Evolutionary conservation across 2,888 invertebrate species (phyloP).

Genomic region (Eutolmus rufibarbis): DNA sequence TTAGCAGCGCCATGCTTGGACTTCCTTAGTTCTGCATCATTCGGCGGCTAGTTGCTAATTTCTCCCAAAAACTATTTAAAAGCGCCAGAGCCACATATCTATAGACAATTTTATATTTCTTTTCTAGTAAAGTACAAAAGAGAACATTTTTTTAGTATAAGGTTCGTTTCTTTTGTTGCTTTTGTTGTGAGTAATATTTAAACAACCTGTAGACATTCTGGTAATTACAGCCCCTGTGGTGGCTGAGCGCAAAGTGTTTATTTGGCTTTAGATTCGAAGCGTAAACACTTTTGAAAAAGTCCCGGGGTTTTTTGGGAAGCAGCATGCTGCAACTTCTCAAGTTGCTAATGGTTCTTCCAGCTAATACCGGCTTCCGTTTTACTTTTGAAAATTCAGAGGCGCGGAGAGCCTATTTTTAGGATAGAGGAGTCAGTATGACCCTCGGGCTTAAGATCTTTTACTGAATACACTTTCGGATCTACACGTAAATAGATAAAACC

Average conservation of each 20-base stretch:
- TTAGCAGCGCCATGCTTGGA: constrained; percentile 5
- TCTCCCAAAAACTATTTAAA: not conserved
- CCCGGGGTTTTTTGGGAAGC: not conserved
- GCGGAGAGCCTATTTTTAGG: not conserved
- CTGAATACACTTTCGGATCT: not conserved
- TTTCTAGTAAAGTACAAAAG: not conserved
- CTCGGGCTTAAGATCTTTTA: not conserved
- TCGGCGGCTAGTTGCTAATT: not conserved
- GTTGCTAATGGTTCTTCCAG: constrained; percentile 1
- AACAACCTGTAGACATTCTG: constrained; percentile 34
- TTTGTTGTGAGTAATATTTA: not conserved
- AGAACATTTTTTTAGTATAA: not conserved
- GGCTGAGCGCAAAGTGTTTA: constrained; percentile 9
- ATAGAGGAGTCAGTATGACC: not conserved
- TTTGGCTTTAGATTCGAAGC: not conserved
- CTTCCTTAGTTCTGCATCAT: not conserved
- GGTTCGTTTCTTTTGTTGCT: not conserved
- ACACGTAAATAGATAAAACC: not conserved
- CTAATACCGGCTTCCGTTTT: not conserved
- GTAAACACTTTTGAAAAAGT: constrained; percentile 10
- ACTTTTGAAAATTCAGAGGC: not conserved
- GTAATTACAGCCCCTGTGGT: not conserved
- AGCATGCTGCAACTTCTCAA: not conserved
- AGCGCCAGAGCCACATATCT: not conserved
- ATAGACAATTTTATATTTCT: not conserved